Evolutionary conservation across 2,797 vertebrate genomes (phyloP), one percentile per base, ranked within the genome.

Genomic region (Aselliscus stoliczkanus): DNA sequence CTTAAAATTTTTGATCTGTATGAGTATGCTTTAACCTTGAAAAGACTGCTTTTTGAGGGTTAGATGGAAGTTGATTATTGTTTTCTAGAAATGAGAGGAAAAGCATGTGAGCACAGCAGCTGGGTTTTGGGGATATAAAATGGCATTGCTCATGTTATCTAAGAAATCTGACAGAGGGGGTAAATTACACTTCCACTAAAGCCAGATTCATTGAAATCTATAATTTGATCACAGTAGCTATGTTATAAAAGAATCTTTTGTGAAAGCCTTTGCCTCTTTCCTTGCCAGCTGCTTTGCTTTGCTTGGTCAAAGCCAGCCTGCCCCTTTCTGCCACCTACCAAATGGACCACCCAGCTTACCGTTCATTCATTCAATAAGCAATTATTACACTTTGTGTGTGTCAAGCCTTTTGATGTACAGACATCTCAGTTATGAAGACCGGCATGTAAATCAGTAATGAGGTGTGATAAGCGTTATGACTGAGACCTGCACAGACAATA

Each of bases 11-110:
- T 91, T 87, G 29, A 87, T 88, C 21, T 84, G 14, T 10, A 13
- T 70, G 18, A 58, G 31, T 95, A 8, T 90, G 25, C 86, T 84
- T 88, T 88, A 82, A 92, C 75, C 52, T 90, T 90, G 85, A 54
- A 62, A 94, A 80, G 88, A 58, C n/a, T 31, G 47, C 15, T 54
- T 75, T 88, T 84, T 70, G 18, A 60, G 31, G 18, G 65, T 75
- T 76, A 69, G n/a, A 29, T 79, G 62, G 23, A 27, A 58, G 10
- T 58, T 90, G 25, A n/a, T 76, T 79, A 47, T 54, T 76, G 9
- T 92, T 82, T 75, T 52, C 50, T 54, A 79, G 56, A 89, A 94
- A 83, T 2, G 25, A 87, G n/a, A 62, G 23, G 52, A 60, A 88
- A 88, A 64, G 3, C 31, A 60, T 4, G 1, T 25, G 3, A 90